Base-by-base conservation (phyloP, 2,797 vertebrate species). In the Danio kyathit region DNA sequence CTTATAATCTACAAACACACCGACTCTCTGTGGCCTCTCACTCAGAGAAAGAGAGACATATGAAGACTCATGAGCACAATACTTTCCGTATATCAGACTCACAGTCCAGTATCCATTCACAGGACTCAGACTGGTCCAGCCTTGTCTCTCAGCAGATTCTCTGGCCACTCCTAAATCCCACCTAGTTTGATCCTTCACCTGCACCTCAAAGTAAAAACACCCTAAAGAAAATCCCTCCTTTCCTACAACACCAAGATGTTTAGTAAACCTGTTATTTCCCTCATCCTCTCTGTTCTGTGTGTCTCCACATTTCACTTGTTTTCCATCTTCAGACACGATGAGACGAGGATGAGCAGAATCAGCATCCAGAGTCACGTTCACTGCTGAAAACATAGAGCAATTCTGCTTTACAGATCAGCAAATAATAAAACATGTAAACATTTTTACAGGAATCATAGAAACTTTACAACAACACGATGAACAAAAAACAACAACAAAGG, bases 331-430 rank as follows among this genome's bases (percentile, higher is more conserved):
- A 57, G 81, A 64, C 16, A 74, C 21, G 14, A 38, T 19, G 21
- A 81, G 38, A 19, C 4, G 1, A 19, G 38, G 6, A 19, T 71
- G 12, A 56, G 38, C 7, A 1, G 88, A 89, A 0, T 8, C 59
- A 0, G 85, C 84, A 72, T 89, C 86, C 83, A 88, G 29, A 64
- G 85, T 82, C 49, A 87, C 81, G 14, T 87, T 77, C 54, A 75
- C 87, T 90, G 71, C 9, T 56, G 3, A 12, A 72, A 43, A 56
- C n/a, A 70, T 38, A 16, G 6, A 66, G 44, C 29, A n/a, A 44
- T 43, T 51, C 19, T 51, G 19, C 8, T 69, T 67, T 48, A 51
- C 19, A 9, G 2, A 16, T 7, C 3, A 11, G 10, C 4, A 46
- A 9, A 44, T 65, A 13, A 49, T 49, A 29, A 46, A 46, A 67